phyloP scores from a whole-genome alignment of 2,113 vertebrate genomes.

The Octodon degus region DNA sequence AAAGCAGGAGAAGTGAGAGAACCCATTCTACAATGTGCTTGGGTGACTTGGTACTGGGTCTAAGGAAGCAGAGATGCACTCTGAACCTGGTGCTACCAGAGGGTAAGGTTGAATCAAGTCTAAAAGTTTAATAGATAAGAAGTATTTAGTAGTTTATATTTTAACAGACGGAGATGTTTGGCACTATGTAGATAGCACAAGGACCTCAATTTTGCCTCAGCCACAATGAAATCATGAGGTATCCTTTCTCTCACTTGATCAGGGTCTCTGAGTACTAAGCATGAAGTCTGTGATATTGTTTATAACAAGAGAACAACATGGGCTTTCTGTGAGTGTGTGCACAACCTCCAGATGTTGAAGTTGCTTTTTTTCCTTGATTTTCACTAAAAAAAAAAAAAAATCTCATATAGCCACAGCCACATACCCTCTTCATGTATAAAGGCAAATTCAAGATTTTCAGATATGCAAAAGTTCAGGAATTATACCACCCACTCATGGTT shows the following conservation, averaged over 20 bases:
- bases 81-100: background rate
- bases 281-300: background rate
- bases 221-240: background rate
- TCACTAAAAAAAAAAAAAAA: background rate
- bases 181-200: background rate
- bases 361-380: background rate
- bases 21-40: background rate
- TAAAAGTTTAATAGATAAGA: background rate
- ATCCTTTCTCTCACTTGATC: constrained; percentile 5
- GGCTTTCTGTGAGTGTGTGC: background rate
- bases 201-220: background rate
- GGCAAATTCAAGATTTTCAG: constrained; percentile 18
- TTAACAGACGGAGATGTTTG: background rate
- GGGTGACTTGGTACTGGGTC: background rate
- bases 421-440: constrained; percentile 20
- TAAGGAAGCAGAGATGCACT: constrained; percentile 2
- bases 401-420: background rate
- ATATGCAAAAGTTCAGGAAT: background rate
- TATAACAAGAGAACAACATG: background rate
- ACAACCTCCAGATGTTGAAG: background rate
- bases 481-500: background rate
- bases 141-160: background rate
- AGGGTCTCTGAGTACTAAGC: background rate
- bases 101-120: background rate
- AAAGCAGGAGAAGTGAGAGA: background rate